phyloP scores from a whole-genome alignment of 2,113 vertebrate species.

The Grus americana region DNA sequence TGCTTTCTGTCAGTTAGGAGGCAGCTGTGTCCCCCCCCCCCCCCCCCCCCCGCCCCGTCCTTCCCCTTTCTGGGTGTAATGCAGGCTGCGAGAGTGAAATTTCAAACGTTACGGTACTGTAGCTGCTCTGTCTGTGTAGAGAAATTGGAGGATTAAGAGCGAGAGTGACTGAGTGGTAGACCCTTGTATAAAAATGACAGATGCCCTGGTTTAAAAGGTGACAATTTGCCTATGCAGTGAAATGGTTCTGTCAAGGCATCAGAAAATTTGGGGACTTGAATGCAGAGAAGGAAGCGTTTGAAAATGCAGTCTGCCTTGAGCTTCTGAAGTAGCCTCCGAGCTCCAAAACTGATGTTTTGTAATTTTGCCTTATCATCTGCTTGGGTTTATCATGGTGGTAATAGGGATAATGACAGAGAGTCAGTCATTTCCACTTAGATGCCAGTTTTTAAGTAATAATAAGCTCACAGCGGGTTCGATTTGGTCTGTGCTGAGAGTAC shows the following conservation, averaged over 20 bases:
- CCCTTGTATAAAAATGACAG: conserved; percentile 43
- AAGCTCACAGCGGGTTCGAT: conserved; percentile 67
- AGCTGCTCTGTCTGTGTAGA: background rate
- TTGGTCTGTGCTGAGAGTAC: conserved; percentile 61
- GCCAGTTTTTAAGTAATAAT: conserved; percentile 78
- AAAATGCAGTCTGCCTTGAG: conserved; percentile 29
- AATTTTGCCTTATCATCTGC: conserved; percentile 77
- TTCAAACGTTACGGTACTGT: background rate
- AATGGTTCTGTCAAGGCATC: conserved; percentile 63
- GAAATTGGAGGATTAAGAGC: background rate
- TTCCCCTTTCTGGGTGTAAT: background rate
- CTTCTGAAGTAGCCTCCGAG: conserved; percentile 26
- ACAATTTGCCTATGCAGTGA: conserved; percentile 68
- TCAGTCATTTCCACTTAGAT: conserved; percentile 72
- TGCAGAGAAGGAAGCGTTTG: conserved; percentile 43
- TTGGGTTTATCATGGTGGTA: conserved; percentile 75
- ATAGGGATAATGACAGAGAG: conserved; percentile 76
- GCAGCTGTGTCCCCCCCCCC: background rate
- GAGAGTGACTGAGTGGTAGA: background rate
- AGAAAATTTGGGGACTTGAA: conserved; percentile 56
- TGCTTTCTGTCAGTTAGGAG: background rate
- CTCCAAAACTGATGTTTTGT: conserved; percentile 73
- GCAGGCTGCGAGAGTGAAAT: background rate
- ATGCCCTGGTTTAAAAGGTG: conserved; percentile 72
- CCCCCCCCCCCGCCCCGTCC: background rate